Evolutionary conservation across 2,888 invertebrate genomes (phyloP).

Genomic region (Phorcus lineatus): DNA sequence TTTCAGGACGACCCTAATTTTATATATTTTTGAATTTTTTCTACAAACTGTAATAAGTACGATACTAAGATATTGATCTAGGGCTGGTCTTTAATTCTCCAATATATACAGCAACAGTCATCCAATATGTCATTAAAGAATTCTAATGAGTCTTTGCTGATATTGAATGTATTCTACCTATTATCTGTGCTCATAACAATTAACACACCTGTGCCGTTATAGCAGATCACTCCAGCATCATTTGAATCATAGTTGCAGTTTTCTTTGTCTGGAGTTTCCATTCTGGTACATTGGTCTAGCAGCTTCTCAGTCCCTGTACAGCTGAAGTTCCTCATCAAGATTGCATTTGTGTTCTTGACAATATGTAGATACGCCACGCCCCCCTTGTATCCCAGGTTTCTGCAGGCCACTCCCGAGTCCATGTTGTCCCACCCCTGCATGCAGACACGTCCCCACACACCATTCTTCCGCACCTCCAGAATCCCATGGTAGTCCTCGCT

Average conservation of each 20-base stretch:
- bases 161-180: too few species aligned
- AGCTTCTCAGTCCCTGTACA: conserved; percentile 33
- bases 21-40: too few species aligned
- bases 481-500: conserved; percentile 60
- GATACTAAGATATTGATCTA: too few species aligned
- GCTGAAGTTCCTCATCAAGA: conserved; percentile 50
- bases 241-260: conserved; percentile 52
- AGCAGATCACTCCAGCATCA: conserved; percentile 66
- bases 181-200: too few species aligned
- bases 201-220: conserved; percentile 50
- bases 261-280: neutral
- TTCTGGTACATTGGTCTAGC: conserved; percentile 34
- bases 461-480: conserved; percentile 83
- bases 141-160: too few species aligned
- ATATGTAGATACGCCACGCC: conserved; percentile 67
- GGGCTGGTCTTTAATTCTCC: too few species aligned
- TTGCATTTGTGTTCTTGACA: conserved; percentile 62
- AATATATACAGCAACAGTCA: too few species aligned
- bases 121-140: too few species aligned
- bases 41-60: too few species aligned
- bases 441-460: conserved; percentile 84
- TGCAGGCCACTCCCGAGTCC: conserved; percentile 80
- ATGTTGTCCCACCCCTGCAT: conserved; percentile 83
- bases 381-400: conserved; percentile 56
- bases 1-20: too few species aligned